phyloP scores from a whole-genome alignment of 2,888 invertebrate genomes.

The Spodoptera littoralis region DNA sequence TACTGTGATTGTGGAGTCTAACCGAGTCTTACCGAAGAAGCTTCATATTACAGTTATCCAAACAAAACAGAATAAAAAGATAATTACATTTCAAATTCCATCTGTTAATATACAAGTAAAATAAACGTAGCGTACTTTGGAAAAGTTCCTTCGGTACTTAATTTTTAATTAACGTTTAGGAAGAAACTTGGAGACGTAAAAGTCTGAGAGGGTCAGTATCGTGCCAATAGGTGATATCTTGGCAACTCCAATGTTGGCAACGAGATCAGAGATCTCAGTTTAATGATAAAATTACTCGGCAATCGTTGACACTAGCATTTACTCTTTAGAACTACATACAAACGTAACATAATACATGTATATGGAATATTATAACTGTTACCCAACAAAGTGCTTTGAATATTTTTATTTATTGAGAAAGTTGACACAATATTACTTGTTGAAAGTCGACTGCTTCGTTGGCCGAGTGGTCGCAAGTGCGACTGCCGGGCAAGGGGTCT shows the following conservation, averaged over 20 bases:
- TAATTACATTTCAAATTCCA: too few relatives aligned
- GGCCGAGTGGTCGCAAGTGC: too few relatives aligned
- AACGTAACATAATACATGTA: too few relatives aligned
- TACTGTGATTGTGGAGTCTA: too few relatives aligned
- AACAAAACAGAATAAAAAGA: background rate
- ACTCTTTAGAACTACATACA: constrained; percentile 1
- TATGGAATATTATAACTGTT: background rate
- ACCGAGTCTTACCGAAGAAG: too few relatives aligned
- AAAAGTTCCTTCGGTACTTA: too few relatives aligned
- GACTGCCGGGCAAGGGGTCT: too few relatives aligned
- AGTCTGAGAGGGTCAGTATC: constrained; percentile 11
- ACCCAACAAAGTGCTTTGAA: background rate
- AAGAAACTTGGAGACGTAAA: constrained; percentile 15
- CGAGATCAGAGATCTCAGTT: constrained; percentile 8
- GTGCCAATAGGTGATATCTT: constrained; percentile 39
- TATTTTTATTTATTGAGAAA: background rate
- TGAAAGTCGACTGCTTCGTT: too few relatives aligned
- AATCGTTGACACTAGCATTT: constrained; percentile 14
- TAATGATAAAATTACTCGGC: constrained; percentile 3
- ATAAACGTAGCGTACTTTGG: too few relatives aligned
- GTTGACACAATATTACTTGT: too few relatives aligned
- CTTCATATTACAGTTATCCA: too few relatives aligned
- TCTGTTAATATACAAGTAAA: background rate
- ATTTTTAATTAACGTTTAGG: too few relatives aligned
- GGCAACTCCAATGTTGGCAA: constrained; percentile 35